Evolutionary conservation across 2,888 invertebrate species (phyloP), one percentile per base, ranked within the genome.

Genomic region (Steinernema hermaphroditum): DNA sequence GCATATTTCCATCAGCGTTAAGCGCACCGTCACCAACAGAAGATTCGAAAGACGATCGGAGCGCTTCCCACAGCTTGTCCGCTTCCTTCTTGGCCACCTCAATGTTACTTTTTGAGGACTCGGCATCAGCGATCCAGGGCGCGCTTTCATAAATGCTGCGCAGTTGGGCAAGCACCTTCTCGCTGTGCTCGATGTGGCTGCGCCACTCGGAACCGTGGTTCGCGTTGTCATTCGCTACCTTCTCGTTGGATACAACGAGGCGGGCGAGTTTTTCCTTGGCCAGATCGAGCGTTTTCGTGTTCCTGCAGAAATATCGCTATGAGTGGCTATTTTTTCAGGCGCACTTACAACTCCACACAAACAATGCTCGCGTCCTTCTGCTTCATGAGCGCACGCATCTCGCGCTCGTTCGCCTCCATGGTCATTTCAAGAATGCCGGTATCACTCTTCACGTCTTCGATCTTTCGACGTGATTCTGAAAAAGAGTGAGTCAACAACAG

Each of bases 241-340:
- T 62, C 1, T 12, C 34, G 32, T 62, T 62, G 9, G 32, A 12
- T 14, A 62, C 32, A 2, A 27, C 12, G 16, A 62, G 32, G n/a
- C 62, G 62, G 34, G 62, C 62, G 12, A 62, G 32, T 32, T 62
- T 62, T 27, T 62, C 62, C 16, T 62, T 62, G 32, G 62, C 62
- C 62, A 62, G 19, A 16, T 62, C 32, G 32, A 62, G 22, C 2
- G 62, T 27, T 32, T 29, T 34, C 14, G 27, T 22, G 14, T 62
- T 34, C 2, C 62, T 62, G 2, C 1, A 62, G 32, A 4, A 2
- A 50, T 2, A 62, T 32, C 22, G 16, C 2, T 27, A 32, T 6
- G 16, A 62, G 16, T 14, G 27, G 4, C 8, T 6, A 27, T 27
- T 2, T 1, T n/a, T n/a, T n/a, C n/a, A n/a, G n/a, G n/a, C n/a